A percentile compares a stretch with the other conserved stretches of the same genome.
These are phyloP conservation scores for Deilephila elpenor DNA, from an alignment of 2,888 invertebrate species.

Conservation along the genomic window DNA sequence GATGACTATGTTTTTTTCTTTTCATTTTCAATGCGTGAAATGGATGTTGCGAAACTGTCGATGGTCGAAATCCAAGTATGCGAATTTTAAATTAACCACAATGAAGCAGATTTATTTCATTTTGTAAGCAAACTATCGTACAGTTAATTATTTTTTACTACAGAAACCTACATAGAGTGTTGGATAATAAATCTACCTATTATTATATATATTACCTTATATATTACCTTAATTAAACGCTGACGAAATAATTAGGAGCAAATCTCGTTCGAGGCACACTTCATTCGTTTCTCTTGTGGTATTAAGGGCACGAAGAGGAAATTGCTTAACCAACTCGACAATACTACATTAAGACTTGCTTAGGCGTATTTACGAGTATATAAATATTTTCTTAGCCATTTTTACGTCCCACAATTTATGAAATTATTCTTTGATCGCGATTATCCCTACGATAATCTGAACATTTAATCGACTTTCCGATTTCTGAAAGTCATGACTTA, in stretches of 20 bases:
- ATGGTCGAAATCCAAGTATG: no score
- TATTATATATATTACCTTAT: no score
- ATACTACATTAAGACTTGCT: conserved; percentile 5
- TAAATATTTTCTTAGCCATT: conserved; percentile 5
- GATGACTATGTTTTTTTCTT: no score
- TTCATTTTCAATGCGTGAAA: no score
- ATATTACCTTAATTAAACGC: conserved; percentile 4
- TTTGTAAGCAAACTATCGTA: no score
- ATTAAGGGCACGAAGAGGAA: conserved; percentile 16
- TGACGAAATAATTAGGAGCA: conserved; percentile 9
- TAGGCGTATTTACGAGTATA: not conserved
- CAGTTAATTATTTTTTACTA: no score
- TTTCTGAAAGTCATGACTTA: conserved; percentile 29
- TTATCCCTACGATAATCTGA: conserved; percentile 12
- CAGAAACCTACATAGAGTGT: not conserved
- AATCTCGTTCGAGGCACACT: conserved; percentile 19
- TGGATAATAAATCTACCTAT: not conserved
- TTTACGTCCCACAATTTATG: not conserved
- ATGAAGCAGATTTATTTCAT: no score
- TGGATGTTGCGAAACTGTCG: no score
- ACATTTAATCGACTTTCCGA: not conserved
- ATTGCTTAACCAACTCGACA: conserved; percentile 20
- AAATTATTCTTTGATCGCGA: not conserved
- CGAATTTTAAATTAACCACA: not conserved
- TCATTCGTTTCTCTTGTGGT: conserved; percentile 19